phyloP scores from a whole-genome alignment of 2,888 invertebrate species.

The Ectemnius cavifrons region DNA sequence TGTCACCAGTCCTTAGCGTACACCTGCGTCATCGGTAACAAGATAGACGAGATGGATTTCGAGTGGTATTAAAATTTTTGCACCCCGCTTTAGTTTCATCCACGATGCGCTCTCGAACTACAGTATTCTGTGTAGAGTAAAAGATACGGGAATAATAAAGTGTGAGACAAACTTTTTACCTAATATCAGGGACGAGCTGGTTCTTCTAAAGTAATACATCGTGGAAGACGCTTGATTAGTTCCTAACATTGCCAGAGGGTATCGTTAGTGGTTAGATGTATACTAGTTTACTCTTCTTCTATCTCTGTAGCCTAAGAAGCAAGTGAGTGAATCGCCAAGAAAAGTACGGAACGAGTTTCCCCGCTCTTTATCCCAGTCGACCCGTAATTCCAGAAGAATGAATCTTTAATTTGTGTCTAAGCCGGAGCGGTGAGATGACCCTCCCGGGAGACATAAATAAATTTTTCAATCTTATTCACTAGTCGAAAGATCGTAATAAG shows the following conservation, averaged over 20 bases:
- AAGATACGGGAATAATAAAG: no score
- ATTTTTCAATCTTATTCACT: slow-evolving; percentile 25
- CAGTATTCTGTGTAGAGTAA: no score
- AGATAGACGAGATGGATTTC: slow-evolving; percentile 15
- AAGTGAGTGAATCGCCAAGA: slow-evolving; percentile 39
- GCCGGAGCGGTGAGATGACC: slow-evolving; percentile 15
- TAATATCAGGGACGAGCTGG: no score
- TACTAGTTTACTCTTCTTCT: slow-evolving; percentile 33
- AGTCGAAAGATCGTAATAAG: background rate
- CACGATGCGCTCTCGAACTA: no score
- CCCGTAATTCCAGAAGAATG: slow-evolving; percentile 40
- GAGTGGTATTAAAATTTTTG: slow-evolving; percentile 13
- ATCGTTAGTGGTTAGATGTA: slow-evolving; percentile 38
- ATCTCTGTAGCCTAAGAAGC: slow-evolving; percentile 30
- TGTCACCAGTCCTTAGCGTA: background rate
- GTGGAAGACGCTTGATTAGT: slow-evolving; percentile 47
- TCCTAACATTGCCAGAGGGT: slow-evolving; percentile 39
- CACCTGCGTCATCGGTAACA: slow-evolving; percentile 27
- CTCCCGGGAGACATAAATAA: background rate
- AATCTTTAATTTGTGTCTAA: slow-evolving; percentile 49
- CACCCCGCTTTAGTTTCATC: slow-evolving; percentile 14
- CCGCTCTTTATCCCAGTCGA: slow-evolving; percentile 22
- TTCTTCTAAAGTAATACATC: slow-evolving; percentile 5
- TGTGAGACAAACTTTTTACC: no score
- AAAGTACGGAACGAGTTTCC: slow-evolving; percentile 46